Evolutionary conservation across 1,140 invertebrate genomes (phyloP).

Genomic region (Drosophila equinoxialis): DNA sequence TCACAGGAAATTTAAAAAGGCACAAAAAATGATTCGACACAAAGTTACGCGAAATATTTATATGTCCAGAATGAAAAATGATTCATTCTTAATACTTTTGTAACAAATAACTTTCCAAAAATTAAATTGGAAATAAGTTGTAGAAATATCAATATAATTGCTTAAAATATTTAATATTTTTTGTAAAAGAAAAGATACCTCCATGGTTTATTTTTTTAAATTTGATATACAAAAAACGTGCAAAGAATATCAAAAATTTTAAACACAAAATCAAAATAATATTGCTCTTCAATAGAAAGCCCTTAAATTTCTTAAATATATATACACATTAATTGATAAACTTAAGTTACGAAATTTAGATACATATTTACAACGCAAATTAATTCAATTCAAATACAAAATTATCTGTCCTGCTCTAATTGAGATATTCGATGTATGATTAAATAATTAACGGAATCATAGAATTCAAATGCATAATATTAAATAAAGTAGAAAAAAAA

Average conservation of each 20-base stretch:
- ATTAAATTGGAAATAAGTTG: no score
- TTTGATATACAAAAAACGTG: neutral
- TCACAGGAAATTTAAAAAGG: no score
- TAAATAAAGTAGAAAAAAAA: neutral
- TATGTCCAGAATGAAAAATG: no score
- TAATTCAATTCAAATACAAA: neutral
- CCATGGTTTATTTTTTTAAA: neutral
- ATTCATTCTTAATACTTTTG: no score
- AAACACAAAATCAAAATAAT: neutral
- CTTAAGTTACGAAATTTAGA: neutral
- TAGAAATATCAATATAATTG: no score
- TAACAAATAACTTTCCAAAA: no score
- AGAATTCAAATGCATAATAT: neutral
- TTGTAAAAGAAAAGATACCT: no score
- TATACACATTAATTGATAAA: neutral
- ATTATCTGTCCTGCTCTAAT: neutral
- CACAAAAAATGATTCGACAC: no score
- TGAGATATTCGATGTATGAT: neutral
- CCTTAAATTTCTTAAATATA: neutral
- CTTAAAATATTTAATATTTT: no score
- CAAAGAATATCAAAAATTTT: neutral
- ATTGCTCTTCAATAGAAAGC: neutral
- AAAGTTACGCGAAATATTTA: no score
- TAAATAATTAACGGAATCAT: neutral
- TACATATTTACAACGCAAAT: neutral